Conservation (phyloP, 2,797 vertebrate species). For the Macropus fuliginosus region DNA sequence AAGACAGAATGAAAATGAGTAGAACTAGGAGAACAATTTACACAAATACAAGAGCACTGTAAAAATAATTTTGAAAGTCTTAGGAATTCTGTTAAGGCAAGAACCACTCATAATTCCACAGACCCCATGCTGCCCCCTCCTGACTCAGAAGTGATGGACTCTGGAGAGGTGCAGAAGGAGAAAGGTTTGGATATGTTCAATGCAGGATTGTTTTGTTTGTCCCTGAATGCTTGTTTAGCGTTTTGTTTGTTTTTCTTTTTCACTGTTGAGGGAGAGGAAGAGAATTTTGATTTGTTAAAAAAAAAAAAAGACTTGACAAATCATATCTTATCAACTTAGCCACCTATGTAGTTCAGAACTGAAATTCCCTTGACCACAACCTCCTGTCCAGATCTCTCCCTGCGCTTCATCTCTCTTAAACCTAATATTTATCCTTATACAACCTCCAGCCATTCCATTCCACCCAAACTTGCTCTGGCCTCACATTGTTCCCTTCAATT, state of each 20-base stretch:
- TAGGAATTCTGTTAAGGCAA: background rate
- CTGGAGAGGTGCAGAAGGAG: background rate
- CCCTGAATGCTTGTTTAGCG: background rate
- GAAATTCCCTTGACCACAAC: background rate
- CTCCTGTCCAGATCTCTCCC: background rate
- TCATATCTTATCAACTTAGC: background rate
- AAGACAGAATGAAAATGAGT: background rate
- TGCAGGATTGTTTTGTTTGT: background rate
- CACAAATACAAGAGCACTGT: background rate
- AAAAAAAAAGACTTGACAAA: background rate
- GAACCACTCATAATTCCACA: background rate
- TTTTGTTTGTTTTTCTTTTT: background rate
- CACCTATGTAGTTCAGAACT: background rate
- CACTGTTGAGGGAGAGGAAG: background rate
- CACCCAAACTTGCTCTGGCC: background rate
- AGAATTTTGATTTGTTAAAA: background rate
- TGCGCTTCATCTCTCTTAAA: background rate
- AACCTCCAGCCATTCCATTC: background rate
- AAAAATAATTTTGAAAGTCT: background rate
- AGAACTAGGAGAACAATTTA: background rate
- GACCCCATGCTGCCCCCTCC: background rate
- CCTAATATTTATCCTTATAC: background rate
- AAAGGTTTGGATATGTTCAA: background rate
- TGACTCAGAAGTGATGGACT: background rate
- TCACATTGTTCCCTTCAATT: background rate